Evolutionary conservation across 2,797 vertebrate genomes (phyloP), one percentile per base, ranked within the genome.

Genomic region (Gallinago stenura): DNA sequence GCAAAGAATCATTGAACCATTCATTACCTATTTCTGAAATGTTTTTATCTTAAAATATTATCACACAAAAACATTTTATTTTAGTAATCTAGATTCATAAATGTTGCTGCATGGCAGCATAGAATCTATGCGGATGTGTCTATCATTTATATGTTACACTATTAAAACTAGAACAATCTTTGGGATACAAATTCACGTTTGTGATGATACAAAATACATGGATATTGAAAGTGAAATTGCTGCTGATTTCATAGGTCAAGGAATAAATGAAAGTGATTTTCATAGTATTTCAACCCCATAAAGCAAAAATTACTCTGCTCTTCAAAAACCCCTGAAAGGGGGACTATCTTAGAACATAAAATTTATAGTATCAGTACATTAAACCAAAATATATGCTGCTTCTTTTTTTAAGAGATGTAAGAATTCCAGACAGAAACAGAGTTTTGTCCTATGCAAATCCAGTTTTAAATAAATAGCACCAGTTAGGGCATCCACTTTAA

Each of bases 221-320:
- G 70, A 85, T 81, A 79, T 60, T 79, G 69, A 89, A 93, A 95
- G 70, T 80, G 73, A 89, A 91, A 95, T 37, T 65, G 45, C 66
- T 70, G 28, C 51, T 20, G 60, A 81, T 30, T 95, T 93, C 31
- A 30, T 69, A 46, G 53, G 78, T 75, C 30, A 72, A 79, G 46
- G n/a, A 76, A 83, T 60, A 91, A 95, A 92, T 75, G 21, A 39
- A 61, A 72, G 50, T 9, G 31, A 56, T 81, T 89, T 54, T 41
- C 50, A 35, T 7, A 30, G 12, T 43, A 31, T 70, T 91, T 90
- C 19, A 30, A 31, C 22, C 60, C 89, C n/a, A 69, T 28, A 64
- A 75, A 86, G 57, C 19, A 87, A 91, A 91, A 87, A 94, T 65
- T 24, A 62, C 11, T 51, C 22, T 61, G 17, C 45, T 93, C 31